A percentile compares a stretch with the other conserved stretches of the same genome.
These are phyloP conservation scores for Microtus californicus DNA, from an alignment of 2,797 vertebrate species.

Conservation along the genomic window DNA sequence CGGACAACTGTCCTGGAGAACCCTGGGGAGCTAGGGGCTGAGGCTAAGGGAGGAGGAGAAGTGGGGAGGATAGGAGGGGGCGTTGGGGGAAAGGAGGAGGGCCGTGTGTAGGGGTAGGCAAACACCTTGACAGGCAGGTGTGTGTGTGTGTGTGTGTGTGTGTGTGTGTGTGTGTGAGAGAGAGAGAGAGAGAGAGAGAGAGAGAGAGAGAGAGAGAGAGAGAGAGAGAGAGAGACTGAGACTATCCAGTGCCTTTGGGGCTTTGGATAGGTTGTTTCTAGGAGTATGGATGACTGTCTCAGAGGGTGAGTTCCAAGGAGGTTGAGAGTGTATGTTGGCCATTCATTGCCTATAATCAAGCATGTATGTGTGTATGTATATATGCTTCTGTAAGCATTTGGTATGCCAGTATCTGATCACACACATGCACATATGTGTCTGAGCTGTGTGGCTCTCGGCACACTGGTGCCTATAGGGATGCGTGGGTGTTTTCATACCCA, in stretches of 20 bases:
- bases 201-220: no score
- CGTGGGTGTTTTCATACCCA: conserved; percentile 51
- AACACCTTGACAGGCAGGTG: background rate
- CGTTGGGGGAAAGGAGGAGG: background rate
- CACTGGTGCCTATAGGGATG: conserved; percentile 7
- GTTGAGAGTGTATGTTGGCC: conserved; percentile 74
- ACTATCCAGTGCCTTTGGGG: background rate
- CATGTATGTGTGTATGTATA: conserved; percentile 42
- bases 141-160: background rate
- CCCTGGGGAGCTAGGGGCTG: background rate
- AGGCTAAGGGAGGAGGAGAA: background rate
- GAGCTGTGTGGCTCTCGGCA: conserved; percentile 24
- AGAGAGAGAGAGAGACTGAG: no score
- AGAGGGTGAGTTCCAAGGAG: background rate
- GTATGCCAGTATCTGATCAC: conserved; percentile 44
- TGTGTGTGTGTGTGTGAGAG: background rate
- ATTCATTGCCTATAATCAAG: conserved; percentile 33
- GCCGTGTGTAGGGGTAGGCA: background rate
- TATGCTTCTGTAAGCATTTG: background rate
- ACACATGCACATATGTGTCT: conserved; percentile 43
- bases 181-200: no score
- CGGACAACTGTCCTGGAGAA: background rate
- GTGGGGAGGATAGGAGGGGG: background rate
- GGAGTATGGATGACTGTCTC: background rate
- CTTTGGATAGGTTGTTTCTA: background rate